Evolutionary conservation across 92 coral and sea anemone genomes (phyloP).

Genomic region (Phenganax subtilis): DNA sequence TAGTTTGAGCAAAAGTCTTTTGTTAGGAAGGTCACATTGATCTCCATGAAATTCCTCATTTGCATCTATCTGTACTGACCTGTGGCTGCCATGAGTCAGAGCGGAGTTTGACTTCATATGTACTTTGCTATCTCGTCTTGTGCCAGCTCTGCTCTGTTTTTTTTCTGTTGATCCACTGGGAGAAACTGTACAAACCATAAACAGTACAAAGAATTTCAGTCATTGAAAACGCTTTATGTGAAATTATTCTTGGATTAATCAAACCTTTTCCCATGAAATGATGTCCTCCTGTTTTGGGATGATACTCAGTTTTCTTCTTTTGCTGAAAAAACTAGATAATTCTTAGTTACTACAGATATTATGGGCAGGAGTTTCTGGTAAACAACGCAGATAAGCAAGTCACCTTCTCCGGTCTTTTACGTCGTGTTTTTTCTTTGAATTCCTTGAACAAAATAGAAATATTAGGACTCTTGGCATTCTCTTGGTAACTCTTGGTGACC

Average conservation of each 20-base stretch:
- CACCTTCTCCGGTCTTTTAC: slow-evolving; percentile 69
- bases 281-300: background rate
- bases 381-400: slow-evolving; percentile 20
- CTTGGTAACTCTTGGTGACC: too few species aligned
- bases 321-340: background rate
- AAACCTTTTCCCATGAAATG: slow-evolving; percentile 4
- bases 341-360: background rate
- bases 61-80: background rate
- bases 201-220: too few species aligned
- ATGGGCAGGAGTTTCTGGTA: background rate
- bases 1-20: too few species aligned
- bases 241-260: background rate
- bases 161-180: slow-evolving; percentile 55
- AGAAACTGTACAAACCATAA: background rate
- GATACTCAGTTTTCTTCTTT: slow-evolving; percentile 4
- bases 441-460: slow-evolving; percentile 47
- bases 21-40: background rate
- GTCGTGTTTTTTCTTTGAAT: slow-evolving; percentile 65
- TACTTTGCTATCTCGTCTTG: slow-evolving; percentile 67
- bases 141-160: slow-evolving; percentile 62
- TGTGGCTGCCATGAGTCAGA: background rate
- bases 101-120: slow-evolving; percentile 39
- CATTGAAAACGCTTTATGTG: too few species aligned
- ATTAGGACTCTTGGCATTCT: background rate
- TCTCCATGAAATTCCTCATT: background rate